These are phyloP conservation scores for Paracanthobrama guichenoti DNA, from an alignment of 2,113 vertebrate genomes.

Conservation along the genomic window DNA sequence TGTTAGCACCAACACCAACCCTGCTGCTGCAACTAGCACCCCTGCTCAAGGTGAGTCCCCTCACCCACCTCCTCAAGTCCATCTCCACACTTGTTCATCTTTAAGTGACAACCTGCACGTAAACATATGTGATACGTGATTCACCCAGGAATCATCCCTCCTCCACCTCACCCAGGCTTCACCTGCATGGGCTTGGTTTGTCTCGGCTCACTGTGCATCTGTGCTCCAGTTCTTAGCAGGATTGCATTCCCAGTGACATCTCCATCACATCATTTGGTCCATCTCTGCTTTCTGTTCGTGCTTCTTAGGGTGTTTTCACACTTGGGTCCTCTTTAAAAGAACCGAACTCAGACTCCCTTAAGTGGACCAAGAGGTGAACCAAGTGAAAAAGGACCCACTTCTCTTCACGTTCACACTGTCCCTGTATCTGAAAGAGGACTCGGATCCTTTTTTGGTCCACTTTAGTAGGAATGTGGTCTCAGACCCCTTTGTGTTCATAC, in stretches of 20 bases:
- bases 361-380: too few species aligned
- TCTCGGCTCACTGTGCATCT: background rate
- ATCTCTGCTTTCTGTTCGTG: background rate
- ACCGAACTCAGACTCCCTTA: too few species aligned
- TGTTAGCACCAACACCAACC: constrained; percentile 85
- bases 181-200: constrained; percentile 32
- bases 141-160: constrained; percentile 8
- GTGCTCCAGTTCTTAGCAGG: background rate
- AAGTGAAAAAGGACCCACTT: too few species aligned
- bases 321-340: too few species aligned
- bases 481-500: too few species aligned
- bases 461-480: too few species aligned
- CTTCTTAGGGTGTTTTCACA: background rate
- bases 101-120: background rate
- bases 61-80: constrained; percentile 7
- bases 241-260: constrained; percentile 9
- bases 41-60: constrained; percentile 91
- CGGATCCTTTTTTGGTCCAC: too few species aligned
- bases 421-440: too few species aligned
- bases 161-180: constrained; percentile 1
- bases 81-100: background rate
- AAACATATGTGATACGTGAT: background rate
- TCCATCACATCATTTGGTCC: background rate
- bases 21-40: constrained; percentile 82
- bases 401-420: too few species aligned